Base-by-base conservation (phyloP, 1,140 invertebrate genomes). In the Drosophila watanabei region DNA sequence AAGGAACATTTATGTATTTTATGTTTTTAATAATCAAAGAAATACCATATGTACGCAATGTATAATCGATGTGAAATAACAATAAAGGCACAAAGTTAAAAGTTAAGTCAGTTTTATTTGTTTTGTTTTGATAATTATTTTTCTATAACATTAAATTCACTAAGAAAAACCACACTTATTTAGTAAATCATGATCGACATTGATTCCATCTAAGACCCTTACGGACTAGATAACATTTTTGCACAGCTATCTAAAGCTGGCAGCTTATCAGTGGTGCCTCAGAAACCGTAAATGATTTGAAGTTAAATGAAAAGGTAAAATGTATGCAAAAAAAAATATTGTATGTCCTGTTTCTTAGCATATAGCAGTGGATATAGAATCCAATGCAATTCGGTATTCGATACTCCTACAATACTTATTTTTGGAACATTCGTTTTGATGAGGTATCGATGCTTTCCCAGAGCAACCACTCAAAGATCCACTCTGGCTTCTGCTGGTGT, bases 11-110 rank as follows among this genome's bases (percentile, higher is more conserved):
- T 48, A 33, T 51, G 41, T 69, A 39, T 76, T 43, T 77, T 58
- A 76, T 35, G 57, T 78, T 69, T 49, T 28, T 65, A 87, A 43
- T 77, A 80, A 78, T 78, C 68, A 78, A 75, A 76, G 60, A 14
- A 59, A 87, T 71, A 79, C 62, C 45, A 64, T 62, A 75, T 79
- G 14, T 71, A 62, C 45, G 62, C 35, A 64, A 57, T 59, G 35
- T 54, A 72, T 70, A 66, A 61, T 32, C 49, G 9, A 49, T 32
- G 35, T 52, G 35, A 39, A 61, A 75, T 30, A 72, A n/a, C 49
- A 75, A 56, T 75, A 75, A 75, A 75, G 20, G 71, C 39, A 63
- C 56, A 58, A 43, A 35, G 5, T 43, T 20, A 58, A 71, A 41
- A 49, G 5, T 37, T 41, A 0, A 24, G 11, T 39, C 39, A 8